Percentiles rank a stretch among this genome's conserved stretches.
Conservation (phyloP, 2,888 invertebrate genomes). For the Zygothrica quintamaculata region DNA sequence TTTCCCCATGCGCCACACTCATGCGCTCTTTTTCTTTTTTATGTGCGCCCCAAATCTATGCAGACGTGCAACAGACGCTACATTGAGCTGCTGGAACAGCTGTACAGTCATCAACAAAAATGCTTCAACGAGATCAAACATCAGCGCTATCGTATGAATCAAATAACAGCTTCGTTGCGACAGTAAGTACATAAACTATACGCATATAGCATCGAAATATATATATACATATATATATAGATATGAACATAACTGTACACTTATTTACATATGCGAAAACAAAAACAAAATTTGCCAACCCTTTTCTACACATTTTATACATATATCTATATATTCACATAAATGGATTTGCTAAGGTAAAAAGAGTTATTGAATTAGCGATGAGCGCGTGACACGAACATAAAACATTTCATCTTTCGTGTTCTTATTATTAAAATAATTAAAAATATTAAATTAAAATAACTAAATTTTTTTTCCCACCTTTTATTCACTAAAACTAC, state of each 20-base stretch:
- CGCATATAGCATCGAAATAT: too few species aligned
- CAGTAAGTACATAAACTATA: conserved; percentile 87
- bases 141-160: conserved; percentile 94
- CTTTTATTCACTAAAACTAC: too few species aligned
- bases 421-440: too few species aligned
- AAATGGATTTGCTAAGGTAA: conserved; percentile 3
- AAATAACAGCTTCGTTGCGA: conserved; percentile 91
- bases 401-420: too few species aligned
- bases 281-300: conserved; percentile 28
- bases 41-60: conserved; percentile 1
- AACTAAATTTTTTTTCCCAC: too few species aligned
- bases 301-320: conserved; percentile 23
- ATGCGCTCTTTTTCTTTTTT: neutral
- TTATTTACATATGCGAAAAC: neutral
- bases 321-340: neutral
- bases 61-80: conserved; percentile 90
- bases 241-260: neutral
- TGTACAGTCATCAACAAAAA: conserved; percentile 92
- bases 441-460: too few species aligned
- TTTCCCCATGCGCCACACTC: conserved; percentile 1
- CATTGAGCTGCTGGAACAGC: conserved; percentile 92
- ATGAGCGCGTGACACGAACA: conserved; percentile 27
- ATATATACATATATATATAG: neutral
- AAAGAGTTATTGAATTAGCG: conserved; percentile 8
- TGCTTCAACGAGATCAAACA: conserved; percentile 95